Evolutionary conservation across 2,113 vertebrate genomes (phyloP), one percentile per base, ranked within the genome.

Genomic region (Vidua chalybeata): DNA sequence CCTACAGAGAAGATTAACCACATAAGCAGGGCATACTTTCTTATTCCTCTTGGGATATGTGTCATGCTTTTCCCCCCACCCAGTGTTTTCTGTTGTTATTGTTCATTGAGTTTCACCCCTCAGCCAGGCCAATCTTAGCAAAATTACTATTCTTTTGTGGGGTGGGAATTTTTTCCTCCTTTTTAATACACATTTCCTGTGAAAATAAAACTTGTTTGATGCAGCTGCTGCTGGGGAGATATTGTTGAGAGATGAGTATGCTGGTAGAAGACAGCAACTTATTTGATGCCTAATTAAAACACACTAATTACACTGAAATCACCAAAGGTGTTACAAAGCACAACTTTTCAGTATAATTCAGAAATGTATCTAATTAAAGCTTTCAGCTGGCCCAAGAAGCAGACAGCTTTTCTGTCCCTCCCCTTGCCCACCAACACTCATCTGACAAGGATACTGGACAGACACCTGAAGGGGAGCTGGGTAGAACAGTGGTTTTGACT

Each of bases 251-350:
- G 33, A 74, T 69, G 6, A 93, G 72, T 64, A 63, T 1, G 27
- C 31, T 45, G 15, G 14, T 35, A 51, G 28, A 61, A 92, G 92
- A 91, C 7, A 63, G 16, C 14, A 87, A 26, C 12, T 63, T 91
- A 89, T 91, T 56, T 81, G 75, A 59, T 92, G 49, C 26, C 22
- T 69, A 88, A 96, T 94, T 82, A 96, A 96, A 94, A 72, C 8
- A 26, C 45, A 55, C 37, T 15, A 46, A 19, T 77, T 55, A 5
- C 37, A 75, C 54, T 80, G 27, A 15, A 89, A 24, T 35, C 64
- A 91, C 58, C 46, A 84, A 79, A 48, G 15, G 35, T 92, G 59
- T 85, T 94, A 78, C 45, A 8, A 94, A 94, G 17, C 35, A 45
- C 3, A 74, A 23, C 14, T 74, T 56, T 89, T n/a, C 20, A 24